A percentile compares a stretch with the other conserved stretches of the same genome.
Conservation (phyloP, 64 coral and sea anemone species). For the Montipora sp. region DNA sequence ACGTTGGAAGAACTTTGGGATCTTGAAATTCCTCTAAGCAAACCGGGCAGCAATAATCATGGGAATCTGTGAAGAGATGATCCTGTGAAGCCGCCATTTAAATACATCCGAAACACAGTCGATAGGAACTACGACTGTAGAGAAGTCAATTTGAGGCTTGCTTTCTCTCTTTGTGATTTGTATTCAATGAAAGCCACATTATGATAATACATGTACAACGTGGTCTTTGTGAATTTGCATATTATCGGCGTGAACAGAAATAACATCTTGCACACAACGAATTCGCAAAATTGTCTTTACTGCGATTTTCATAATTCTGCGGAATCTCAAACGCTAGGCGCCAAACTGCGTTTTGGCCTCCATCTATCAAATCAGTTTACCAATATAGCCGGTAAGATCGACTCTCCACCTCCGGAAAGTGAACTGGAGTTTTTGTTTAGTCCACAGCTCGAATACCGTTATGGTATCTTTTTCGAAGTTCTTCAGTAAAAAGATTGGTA, state of each 20-base stretch:
- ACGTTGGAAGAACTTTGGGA: conserved; percentile 60
- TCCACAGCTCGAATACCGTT: too few relatives aligned
- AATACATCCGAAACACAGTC: not conserved
- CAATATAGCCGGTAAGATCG: too few relatives aligned
- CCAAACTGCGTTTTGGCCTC: too few relatives aligned
- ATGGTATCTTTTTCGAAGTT: too few relatives aligned
- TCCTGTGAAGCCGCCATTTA: conserved; percentile 25
- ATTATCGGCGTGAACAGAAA: not conserved
- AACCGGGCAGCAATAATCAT: conserved; percentile 55
- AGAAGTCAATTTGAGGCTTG: not conserved
- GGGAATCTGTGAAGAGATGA: not conserved
- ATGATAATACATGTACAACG: conserved; percentile 23
- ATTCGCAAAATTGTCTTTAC: not conserved
- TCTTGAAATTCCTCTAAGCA: conserved; percentile 73
- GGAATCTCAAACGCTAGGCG: too few relatives aligned
- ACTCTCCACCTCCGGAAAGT: too few relatives aligned
- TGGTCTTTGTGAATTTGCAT: conserved; percentile 37
- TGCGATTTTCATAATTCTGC: too few relatives aligned
- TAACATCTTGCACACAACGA: not conserved
- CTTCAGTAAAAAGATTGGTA: too few relatives aligned
- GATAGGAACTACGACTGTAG: not conserved
- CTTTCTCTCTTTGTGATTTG: not conserved
- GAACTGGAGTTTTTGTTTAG: too few relatives aligned
- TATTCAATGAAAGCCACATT: conserved; percentile 20
- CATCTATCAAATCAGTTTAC: too few relatives aligned